phyloP scores from a whole-genome alignment of 2,888 invertebrate genomes.

The Drosophila greeni region DNA sequence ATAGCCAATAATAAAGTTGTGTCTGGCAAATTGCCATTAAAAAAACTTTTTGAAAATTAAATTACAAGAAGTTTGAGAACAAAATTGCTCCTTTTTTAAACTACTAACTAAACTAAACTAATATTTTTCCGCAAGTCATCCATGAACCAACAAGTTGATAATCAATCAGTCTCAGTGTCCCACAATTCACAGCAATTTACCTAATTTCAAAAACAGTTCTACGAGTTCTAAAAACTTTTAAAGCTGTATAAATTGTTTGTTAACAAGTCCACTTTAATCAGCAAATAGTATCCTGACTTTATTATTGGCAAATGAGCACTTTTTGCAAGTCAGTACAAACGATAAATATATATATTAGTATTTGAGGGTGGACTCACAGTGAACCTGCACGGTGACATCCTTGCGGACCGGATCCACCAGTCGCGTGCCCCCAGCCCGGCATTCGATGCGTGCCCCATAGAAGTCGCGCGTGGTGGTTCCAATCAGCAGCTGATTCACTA shows the following conservation, averaged over 20 bases:
- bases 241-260: not conserved
- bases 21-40: not conserved
- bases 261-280: not conserved
- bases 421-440: conserved; percentile 87
- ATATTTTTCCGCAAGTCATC: not conserved
- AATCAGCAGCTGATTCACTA: conserved; percentile 88
- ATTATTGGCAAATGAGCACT: not conserved
- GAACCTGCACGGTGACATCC: conserved; percentile 88
- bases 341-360: conserved; percentile 4
- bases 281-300: not conserved
- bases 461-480: conserved; percentile 85
- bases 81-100: not conserved
- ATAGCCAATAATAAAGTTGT: not conserved
- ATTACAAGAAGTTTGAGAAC: not conserved
- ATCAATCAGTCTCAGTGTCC: not conserved
- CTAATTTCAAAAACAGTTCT: not conserved
- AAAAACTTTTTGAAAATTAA: not conserved
- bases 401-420: conserved; percentile 84
- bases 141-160: not conserved
- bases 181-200: not conserved
- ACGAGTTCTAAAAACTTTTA: not conserved
- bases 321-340: conserved; percentile 1
- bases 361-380: conserved; percentile 80
- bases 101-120: not conserved
- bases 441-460: conserved; percentile 87